These are phyloP conservation scores for Crotalus viridis DNA, from an alignment of 2,113 vertebrate species.

Conservation along the genomic window DNA sequence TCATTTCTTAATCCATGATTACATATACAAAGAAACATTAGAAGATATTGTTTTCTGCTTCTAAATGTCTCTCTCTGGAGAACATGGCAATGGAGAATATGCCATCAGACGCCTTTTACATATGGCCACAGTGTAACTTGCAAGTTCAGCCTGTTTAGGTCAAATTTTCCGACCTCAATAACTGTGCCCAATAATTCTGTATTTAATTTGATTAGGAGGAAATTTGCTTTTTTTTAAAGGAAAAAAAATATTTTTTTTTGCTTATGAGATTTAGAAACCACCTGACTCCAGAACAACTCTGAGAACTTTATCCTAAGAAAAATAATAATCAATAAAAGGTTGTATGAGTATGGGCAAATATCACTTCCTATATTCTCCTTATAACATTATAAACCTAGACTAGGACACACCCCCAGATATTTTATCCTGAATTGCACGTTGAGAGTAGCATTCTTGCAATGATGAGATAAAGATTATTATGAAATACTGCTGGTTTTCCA, in stretches of 20 bases:
- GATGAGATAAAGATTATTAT: neutral
- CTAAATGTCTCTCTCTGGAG: neutral
- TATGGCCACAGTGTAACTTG: neutral
- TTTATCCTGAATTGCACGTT: neutral
- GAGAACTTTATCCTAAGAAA: neutral
- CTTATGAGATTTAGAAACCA: neutral
- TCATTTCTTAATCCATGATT: neutral
- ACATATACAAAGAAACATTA: neutral
- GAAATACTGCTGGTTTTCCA: neutral
- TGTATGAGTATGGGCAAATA: neutral
- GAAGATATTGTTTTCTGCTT: neutral
- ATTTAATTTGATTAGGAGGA: neutral
- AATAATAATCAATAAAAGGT: neutral
- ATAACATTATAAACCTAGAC: neutral
- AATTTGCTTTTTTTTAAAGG: neutral
- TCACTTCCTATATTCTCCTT: neutral
- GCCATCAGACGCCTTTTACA: neutral
- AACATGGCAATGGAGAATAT: neutral
- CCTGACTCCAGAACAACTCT: neutral
- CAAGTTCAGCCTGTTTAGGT: neutral
- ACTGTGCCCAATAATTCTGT: neutral
- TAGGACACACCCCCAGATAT: neutral
- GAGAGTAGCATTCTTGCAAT: constrained; percentile 15
- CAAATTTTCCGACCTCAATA: neutral
- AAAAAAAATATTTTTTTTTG: neutral